Percentiles rank a stretch among this genome's conserved stretches.
phyloP scores from a whole-genome alignment of 2,113 vertebrate genomes.

The Maylandia zebra region DNA sequence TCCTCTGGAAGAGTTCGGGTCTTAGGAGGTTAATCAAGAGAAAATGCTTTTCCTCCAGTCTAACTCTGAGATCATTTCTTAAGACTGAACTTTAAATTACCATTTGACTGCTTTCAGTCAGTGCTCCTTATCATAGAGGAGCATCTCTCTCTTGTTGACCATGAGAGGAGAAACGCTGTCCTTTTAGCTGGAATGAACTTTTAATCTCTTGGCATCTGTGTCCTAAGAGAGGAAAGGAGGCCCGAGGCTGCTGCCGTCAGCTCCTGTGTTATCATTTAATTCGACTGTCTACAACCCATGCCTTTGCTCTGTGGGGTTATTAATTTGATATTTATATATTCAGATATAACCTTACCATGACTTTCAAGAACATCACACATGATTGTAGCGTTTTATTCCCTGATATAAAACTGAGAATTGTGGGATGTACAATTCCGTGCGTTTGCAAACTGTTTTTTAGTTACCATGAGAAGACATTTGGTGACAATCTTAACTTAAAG shows the following conservation, averaged over 20 bases:
- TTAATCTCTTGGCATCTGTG: not conserved
- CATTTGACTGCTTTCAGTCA: not conserved
- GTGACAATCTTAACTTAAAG: not conserved
- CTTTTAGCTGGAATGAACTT: not conserved
- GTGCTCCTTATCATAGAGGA: not conserved
- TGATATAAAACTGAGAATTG: not conserved
- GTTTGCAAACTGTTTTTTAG: not conserved
- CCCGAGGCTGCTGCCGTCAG: not conserved
- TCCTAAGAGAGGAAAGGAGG: constrained; percentile 7
- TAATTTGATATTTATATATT: not conserved
- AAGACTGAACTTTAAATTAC: not conserved
- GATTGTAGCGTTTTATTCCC: not conserved
- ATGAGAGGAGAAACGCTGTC: not conserved
- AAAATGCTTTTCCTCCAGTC: not conserved
- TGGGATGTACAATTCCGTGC: not conserved
- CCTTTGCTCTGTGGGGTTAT: not conserved
- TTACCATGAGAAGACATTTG: not conserved
- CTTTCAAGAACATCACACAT: not conserved
- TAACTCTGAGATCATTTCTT: not conserved
- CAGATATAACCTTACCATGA: not conserved
- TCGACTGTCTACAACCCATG: not conserved
- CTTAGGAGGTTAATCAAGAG: not conserved
- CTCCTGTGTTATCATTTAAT: not conserved
- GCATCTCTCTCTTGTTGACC: not conserved
- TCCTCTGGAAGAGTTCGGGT: rapidly evolving